Evolutionary conservation across 2,797 vertebrate genomes (phyloP), one percentile per base, ranked within the genome.

Genomic region (Tokudaia tokunoshimensis): DNA sequence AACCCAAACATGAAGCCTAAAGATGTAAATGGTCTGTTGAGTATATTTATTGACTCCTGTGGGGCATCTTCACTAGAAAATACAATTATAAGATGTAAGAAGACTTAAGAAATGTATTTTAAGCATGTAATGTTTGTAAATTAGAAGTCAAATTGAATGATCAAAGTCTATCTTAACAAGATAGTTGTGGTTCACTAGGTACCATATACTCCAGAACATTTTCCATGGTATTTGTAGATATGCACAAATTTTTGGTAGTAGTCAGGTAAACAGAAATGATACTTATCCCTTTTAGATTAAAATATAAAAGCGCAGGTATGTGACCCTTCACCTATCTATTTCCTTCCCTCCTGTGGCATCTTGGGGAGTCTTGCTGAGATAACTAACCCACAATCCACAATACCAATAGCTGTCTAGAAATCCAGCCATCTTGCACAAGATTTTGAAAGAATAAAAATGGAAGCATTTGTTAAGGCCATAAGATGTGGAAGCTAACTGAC

Each of bases 351-450:
- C 70, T 61, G 37, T 65, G 59, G 11, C 63, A 15, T 91, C 76
- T 91, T 57, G 10, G 15, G 96, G 82, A 90, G 55, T 89, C 93
- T 78, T 78, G 37, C 76, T 94, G 89, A 96, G 65, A 63, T 90
- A 57, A 91, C 87, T 50, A 29, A 88, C 87, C 87, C 50, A 78
- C 13, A 50, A 88, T 92, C 84, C 55, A 74, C 24, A 55, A n/a
- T 19, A 41, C 65, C 72, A 34, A 14, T 67, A 93, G 50, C 24
- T 95, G 34, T 15, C 47, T 81, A 61, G 37, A 94, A 7, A 87
- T 67, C n/a, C 81, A 92, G 80, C 29, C 6, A 4, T 89, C 29
- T 74, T 91, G 20, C 17, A 52, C 65, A 41, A 78, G 10, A 91
- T 86, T 88, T 80, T 80, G 34, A 78, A 74, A 52, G 31, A 61